Conservation (phyloP, 1,140 invertebrate species). For the Harpegnathos saltator region DNA sequence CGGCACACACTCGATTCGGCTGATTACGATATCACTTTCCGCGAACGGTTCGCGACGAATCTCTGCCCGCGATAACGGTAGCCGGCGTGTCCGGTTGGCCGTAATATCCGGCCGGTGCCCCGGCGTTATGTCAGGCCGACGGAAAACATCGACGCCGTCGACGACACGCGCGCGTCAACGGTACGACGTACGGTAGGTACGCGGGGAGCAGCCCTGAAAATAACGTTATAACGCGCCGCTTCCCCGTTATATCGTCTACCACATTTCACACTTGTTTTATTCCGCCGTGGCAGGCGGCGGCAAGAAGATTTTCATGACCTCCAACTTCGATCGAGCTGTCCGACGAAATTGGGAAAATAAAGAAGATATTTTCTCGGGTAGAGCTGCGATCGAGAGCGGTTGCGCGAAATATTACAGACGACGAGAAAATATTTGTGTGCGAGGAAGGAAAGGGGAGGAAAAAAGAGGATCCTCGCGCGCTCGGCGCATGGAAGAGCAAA, state of each 20-base stretch:
- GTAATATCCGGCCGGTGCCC: slow-evolving; percentile 62
- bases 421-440: slow-evolving; percentile 1
- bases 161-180: slow-evolving; percentile 26
- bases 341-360: slow-evolving; percentile 44
- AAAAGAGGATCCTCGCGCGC: too few relatives aligned
- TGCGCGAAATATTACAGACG: slow-evolving; percentile 34
- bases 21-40: slow-evolving; percentile 65
- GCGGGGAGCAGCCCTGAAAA: slow-evolving; percentile 33
- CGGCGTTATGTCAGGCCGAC: slow-evolving; percentile 9
- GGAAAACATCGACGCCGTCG: slow-evolving; percentile 28
- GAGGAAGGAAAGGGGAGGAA: background rate
- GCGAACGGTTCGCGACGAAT: slow-evolving; percentile 58
- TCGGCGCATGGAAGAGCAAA: too few relatives aligned
- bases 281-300: slow-evolving; percentile 14
- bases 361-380: slow-evolving; percentile 34
- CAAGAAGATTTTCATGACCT: slow-evolving; percentile 50
- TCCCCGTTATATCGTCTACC: slow-evolving; percentile 41
- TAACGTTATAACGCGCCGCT: slow-evolving; percentile 45
- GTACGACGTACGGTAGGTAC: slow-evolving; percentile 22
- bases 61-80: slow-evolving; percentile 55
- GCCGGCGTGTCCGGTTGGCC: slow-evolving; percentile 42
- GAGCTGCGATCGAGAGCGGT: background rate
- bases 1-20: slow-evolving; percentile 42
- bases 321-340: slow-evolving; percentile 51
- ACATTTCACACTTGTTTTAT: slow-evolving; percentile 54